phyloP scores from a whole-genome alignment of 92 coral and sea anemone species.

The Porites cylindrica region DNA sequence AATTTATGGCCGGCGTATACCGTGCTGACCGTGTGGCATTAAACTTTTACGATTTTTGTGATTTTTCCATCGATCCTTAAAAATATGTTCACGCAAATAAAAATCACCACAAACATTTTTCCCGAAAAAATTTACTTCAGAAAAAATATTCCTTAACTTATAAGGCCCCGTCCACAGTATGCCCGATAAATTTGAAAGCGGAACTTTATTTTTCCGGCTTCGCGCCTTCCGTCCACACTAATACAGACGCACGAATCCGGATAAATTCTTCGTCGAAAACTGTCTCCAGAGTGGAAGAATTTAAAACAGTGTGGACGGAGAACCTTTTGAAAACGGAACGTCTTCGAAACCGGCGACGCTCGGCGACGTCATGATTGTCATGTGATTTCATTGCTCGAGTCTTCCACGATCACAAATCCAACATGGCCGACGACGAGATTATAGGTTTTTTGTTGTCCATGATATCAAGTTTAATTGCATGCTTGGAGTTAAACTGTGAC shows the following conservation, averaged over 20 bases:
- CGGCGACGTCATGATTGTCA: slow-evolving; percentile 6
- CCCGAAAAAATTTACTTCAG: no score
- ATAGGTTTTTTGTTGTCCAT: no score
- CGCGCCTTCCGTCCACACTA: slow-evolving; percentile 1
- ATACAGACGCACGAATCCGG: slow-evolving; percentile 5
- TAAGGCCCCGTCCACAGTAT: slow-evolving; percentile 5
- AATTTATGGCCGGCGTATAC: no score
- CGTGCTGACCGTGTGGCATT: no score
- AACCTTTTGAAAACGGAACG: slow-evolving; percentile 5
- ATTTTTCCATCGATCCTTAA: no score
- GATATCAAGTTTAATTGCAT: no score
- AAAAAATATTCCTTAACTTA: not conserved
- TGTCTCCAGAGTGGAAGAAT: slow-evolving; percentile 17
- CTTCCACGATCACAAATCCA: not conserved
- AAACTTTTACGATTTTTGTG: no score
- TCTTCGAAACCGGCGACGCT: not conserved
- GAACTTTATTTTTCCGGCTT: not conserved
- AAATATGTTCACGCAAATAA: not conserved
- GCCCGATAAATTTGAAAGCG: not conserved
- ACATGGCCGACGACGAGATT: not conserved
- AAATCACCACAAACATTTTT: no score
- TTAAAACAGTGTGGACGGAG: not conserved
- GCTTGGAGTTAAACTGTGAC: no score
- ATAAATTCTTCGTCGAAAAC: slow-evolving; percentile 5
- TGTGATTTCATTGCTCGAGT: not conserved